These are phyloP conservation scores for Argentina silus DNA, from an alignment of 2,797 vertebrate species.

Conservation along the genomic window DNA sequence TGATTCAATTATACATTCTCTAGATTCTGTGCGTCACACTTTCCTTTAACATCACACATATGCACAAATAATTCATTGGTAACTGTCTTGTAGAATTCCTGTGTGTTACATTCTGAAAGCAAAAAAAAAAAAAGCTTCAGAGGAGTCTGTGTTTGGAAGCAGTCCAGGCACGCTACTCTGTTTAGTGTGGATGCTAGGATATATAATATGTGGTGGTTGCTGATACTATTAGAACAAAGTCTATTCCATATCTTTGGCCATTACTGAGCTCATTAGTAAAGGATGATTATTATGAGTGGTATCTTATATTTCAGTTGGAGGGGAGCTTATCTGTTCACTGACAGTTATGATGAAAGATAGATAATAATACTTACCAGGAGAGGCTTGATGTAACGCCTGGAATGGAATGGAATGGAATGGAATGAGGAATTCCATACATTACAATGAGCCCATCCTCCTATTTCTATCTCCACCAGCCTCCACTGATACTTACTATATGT, in stretches of 20 bases:
- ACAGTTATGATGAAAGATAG: neutral
- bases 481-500: too few species aligned
- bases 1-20: slow-evolving; percentile 39
- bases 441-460: too few species aligned
- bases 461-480: too few species aligned
- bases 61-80: slow-evolving; percentile 44
- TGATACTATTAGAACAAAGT: neutral
- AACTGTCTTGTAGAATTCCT: neutral
- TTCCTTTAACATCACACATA: slow-evolving; percentile 17
- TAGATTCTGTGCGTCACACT: slow-evolving; percentile 21
- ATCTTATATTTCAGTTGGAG: neutral
- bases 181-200: neutral
- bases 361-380: neutral
- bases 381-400: neutral
- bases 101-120: neutral
- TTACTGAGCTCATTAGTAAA: neutral
- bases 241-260: neutral
- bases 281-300: neutral
- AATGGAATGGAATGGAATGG: too few species aligned
- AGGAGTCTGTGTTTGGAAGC: slow-evolving; percentile 1
- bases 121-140: slow-evolving; percentile 5
- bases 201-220: neutral
- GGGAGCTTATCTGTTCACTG: neutral
- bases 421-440: too few species aligned
- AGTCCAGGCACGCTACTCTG: neutral